Base-by-base conservation (phyloP, 2,113 vertebrate genomes). In the Buteo buteo region DNA sequence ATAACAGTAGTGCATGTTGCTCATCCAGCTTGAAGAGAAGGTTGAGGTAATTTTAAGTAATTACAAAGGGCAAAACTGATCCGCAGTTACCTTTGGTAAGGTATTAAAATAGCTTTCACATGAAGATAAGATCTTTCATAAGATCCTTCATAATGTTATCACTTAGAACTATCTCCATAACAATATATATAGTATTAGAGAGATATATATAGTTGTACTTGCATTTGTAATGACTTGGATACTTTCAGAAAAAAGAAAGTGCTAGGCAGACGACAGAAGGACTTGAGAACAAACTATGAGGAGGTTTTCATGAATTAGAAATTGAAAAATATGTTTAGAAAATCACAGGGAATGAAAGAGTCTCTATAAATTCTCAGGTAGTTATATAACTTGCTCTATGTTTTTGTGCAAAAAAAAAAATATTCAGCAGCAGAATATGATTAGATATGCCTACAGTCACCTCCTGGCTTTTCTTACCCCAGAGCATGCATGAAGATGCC, bases 51-150 rank as follows among this genome's bases (percentile, higher is more conserved):
- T 93, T 95, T 88, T 66, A 88, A 59, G 82, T 95, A 94, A 94
- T 95, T 96, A 94, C 81, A 92, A 79, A 82, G 90, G 86, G 62
- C 58, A 92, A 96, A 95, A 94, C 71, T 80, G 64, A 87, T 80
- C 76, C 74, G 59, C 21, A 54, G 52, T 55, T 95, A 81, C 93
- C 49, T 94, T 71, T 80, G 55, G 20, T 73, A 66, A 82, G 61
- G 76, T 82, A 95, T 91, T 97, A 82, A 97, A 95, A 92, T 88
- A 93, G 81, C 79, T 96, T 96, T 92, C 86, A 85, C 79, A 85
- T 38, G 84, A 90, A 95, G 88, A 90, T 94, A 97, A 94, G 73
- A 91, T 97, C 86, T 97, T 96, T 96, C 90, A 88, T 94, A 91
- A 96, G 82, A 92, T 74, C 29, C 61, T 93, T 96, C 65, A 88